Base-by-base conservation (phyloP, 2,113 vertebrate species). In the Vimba vimba region DNA sequence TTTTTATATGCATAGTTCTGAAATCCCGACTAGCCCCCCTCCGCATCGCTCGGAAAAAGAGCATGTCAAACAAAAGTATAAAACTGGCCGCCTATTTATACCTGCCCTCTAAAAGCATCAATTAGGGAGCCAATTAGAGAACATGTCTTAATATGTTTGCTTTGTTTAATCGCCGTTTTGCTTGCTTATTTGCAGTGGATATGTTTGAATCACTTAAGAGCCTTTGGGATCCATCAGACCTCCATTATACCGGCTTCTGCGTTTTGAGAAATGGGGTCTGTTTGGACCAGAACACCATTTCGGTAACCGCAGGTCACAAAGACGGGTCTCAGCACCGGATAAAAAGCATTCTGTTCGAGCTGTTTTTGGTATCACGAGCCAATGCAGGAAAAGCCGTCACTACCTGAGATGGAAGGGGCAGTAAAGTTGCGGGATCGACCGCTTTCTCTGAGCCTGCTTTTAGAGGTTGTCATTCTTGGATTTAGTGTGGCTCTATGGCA, bases 1-100 rank as follows among this genome's bases (percentile, higher is more conserved):
- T 91, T 92, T 94, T 93, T 92, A 93, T 93, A 92, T 88, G 91
- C 89, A 88, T 83, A 87, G 88, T 88, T 89, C 79, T 81, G 86
- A 91, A 91, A 81, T 90, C 64, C 79, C 10, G n/a, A 43, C 79
- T 47, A 69, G n/a, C 64, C 80, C 59, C 60, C 80, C 80, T 23
- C 83, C n/a, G 73, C 87, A 57, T 88, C 83, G 66, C 47, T 73
- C 88, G 82, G 89, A 91, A 90, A 91, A 80, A 27, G 91, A 87
- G 85, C 75, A 91, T 90, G 90, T 92, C 92, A 87, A 92, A 93
- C 87, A 89, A 92, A 89, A 89, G 60, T 73, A 87, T 91, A 87
- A 91, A 91, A 89, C 89, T 87, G 91, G 92, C 90, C 89, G 90
- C 89, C 91, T 92, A 84, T 91, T 87, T 79, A 91, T 90, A 39